Evolutionary conservation across 1,140 invertebrate species (phyloP), one percentile per base, ranked within the genome.

Genomic region (Saccostrea glomerata): DNA sequence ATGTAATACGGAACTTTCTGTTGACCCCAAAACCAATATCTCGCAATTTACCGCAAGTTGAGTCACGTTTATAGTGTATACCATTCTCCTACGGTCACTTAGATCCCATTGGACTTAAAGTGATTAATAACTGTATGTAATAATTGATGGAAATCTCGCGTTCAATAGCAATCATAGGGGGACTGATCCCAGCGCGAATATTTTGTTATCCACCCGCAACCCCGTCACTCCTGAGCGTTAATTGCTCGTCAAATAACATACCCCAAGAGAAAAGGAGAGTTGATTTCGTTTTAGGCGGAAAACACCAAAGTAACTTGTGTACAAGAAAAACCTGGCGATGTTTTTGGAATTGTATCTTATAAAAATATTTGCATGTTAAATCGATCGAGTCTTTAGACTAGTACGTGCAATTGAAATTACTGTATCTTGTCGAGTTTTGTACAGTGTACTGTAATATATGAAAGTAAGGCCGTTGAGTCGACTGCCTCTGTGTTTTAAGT

Each of bases 181-280:
- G 30, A 30, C 30, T 77, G 70, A 36, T 77, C 70, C 70, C 70
- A 30, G 15, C 15, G 70, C 23, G 70, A 25, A 12, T 77, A 77
- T 77, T 25, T 15, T 77, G 25, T 77, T 77, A 15, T 77, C 70
- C 12, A 25, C 13, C 70, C 23, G 5, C 58, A n/a, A n/a, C 17
- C 17, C 7, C 17, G n/a, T 73, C 70, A 7, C 30, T 77, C n/a
- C 17, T 63, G 58, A 17, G 58, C 58, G 58, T 63, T 63, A 63
- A 63, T 63, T 63, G 58, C 58, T 63, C n/a, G 58, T 63, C 58
- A 63, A 63, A 63, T 63, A 63, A 63, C 58, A 63, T 17, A 63
- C 58, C 58, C 58, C 58, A 63, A 7, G 58, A 63, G 15, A 63
- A 63, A 63, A 63, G n/a, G 58, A 17, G 58, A 63, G 58, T 20